phyloP scores from a whole-genome alignment of 2,113 vertebrate genomes.

The Etheostoma cragini region DNA sequence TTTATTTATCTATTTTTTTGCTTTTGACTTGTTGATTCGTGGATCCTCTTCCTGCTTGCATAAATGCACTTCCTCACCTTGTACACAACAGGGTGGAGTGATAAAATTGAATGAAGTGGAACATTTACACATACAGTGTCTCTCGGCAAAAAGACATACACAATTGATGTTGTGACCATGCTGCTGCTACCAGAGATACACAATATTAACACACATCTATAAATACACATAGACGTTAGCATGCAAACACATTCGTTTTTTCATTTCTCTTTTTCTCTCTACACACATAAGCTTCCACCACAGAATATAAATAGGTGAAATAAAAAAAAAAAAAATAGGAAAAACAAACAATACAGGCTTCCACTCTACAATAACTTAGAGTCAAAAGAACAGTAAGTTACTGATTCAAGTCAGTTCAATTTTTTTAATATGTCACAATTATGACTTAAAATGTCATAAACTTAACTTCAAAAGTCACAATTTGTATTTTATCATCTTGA shows the following conservation, averaged over 20 bases:
- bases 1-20: not conserved
- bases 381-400: not conserved
- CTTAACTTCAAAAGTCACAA: not conserved
- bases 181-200: not conserved
- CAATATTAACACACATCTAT: not conserved
- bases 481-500: no score
- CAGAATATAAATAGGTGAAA: not conserved
- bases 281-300: not conserved
- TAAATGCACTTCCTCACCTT: constrained; percentile 14
- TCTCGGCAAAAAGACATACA: not conserved
- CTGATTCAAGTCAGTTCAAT: not conserved
- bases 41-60: constrained; percentile 36
- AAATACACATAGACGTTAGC: not conserved
- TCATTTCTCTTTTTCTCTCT: not conserved
- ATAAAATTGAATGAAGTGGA: not conserved
- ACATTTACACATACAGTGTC: not conserved
- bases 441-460: not conserved
- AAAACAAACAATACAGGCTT: not conserved
- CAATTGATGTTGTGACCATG: not conserved
- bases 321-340: no score
- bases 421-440: no score
- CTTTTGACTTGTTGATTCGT: not conserved
- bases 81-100: constrained; percentile 11
- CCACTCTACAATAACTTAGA: not conserved
- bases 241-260: not conserved